These are phyloP conservation scores for Telmatherina bonti DNA, from an alignment of 2,797 vertebrate species.

Conservation along the genomic window DNA sequence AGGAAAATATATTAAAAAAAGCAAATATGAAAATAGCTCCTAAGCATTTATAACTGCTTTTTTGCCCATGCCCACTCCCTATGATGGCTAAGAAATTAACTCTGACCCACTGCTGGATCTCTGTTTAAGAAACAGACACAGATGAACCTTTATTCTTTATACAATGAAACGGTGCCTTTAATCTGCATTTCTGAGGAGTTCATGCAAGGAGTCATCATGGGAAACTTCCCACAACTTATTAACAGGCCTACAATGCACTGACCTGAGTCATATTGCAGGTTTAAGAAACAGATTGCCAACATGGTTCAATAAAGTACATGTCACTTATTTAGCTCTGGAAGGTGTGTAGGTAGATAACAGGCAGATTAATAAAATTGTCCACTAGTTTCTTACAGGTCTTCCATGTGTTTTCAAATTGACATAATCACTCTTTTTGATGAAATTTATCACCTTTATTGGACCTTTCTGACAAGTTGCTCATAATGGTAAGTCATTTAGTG, in stretches of 20 bases:
- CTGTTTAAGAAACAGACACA: conserved; percentile 64
- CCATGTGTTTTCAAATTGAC: background rate
- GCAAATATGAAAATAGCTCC: conserved; percentile 22
- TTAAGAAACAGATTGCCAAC: background rate
- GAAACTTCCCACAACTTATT: conserved; percentile 44
- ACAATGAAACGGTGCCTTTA: conserved; percentile 38
- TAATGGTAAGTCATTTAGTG: no score
- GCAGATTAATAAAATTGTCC: background rate
- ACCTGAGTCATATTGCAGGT: no score
- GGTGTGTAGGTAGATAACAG: background rate
- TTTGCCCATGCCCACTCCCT: conserved; percentile 48
- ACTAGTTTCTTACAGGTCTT: background rate
- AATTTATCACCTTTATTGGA: background rate
- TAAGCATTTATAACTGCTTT: conserved; percentile 44
- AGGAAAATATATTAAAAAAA: conserved; percentile 20
- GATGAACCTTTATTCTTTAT: conserved; percentile 33
- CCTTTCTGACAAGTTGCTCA: no score
- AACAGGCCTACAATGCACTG: background rate
- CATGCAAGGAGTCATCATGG: conserved; percentile 40
- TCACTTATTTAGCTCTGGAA: background rate
- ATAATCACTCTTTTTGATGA: background rate
- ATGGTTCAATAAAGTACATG: background rate
- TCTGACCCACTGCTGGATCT: conserved; percentile 57
- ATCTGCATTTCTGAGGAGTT: conserved; percentile 62
- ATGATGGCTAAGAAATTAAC: conserved; percentile 46